Evolutionary conservation across 2,888 invertebrate species (phyloP), one percentile per base, ranked within the genome.

Genomic region (Drosophila imparisetae): DNA sequence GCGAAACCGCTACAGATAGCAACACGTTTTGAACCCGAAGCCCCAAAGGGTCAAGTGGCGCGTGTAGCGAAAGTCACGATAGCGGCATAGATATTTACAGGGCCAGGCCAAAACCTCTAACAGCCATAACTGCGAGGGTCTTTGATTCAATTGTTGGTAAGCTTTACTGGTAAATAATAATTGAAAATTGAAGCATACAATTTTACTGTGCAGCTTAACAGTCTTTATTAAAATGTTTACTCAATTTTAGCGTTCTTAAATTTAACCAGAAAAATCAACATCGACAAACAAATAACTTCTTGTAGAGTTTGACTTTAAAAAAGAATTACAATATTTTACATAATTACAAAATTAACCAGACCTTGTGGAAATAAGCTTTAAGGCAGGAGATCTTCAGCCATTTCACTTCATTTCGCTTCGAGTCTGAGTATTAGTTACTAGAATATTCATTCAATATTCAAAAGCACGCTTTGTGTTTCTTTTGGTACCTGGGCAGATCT

Each of bases 41-140:
- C 88, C 86, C 91, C 76, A 77, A 85, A 86, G 91, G 91, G 91
- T 91, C 91, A 91, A 77, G 83, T 77, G 91, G 89, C 92, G 91
- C 92, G 91, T 91, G 92, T 83, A 83, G 80, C 83, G 77, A 85
- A 90, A 89, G 86, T 78, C 86, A 86, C 60, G 80, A 69, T 63
- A 72, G 72, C 75, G 74, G 62, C 75, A 58, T 55, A 58, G 55
- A 66, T 65, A 78, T 78, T 66, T 73, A 74, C 74, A 66, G 72
- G 65, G 66, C 60, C 71, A 72, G 69, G 64, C 71, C 40, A 42
- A 79, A 36, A 53, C 74, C 68, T 30, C 62, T 66, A 64, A 55
- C 49, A 64, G 4, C 60, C 68, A 64, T 64, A 55, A 52, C 52
- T 15, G 40, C 59, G 68, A 80, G 75, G 71, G 61, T 11, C 15